These are phyloP conservation scores for Crocuta crocuta DNA, from an alignment of 2,113 vertebrate species.

Conservation along the genomic window DNA sequence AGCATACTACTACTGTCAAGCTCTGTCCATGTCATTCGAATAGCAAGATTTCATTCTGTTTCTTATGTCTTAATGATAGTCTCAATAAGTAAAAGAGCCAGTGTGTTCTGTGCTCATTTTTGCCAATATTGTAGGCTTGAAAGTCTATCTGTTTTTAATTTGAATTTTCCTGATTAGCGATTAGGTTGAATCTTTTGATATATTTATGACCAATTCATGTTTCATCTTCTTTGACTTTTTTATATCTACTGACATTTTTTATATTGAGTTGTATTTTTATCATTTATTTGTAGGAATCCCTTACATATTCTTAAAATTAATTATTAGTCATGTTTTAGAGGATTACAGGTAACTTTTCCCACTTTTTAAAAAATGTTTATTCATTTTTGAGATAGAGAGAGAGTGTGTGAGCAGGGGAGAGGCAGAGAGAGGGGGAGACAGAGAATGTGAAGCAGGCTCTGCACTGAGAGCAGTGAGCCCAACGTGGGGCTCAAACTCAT, in stretches of 20 bases:
- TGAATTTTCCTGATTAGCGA: neutral
- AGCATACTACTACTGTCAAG: neutral
- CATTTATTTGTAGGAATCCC: neutral
- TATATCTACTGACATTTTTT: neutral
- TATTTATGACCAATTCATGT: neutral
- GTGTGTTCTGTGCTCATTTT: neutral
- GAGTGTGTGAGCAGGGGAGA: no score
- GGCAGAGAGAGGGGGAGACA: no score
- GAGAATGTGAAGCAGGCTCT: no score
- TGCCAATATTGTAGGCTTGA: neutral
- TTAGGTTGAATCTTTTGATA: neutral
- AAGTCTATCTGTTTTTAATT: neutral
- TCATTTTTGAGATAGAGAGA: no score
- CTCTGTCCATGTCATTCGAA: neutral
- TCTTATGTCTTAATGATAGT: neutral
- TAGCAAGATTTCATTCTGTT: neutral
- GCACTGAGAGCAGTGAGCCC: no score
- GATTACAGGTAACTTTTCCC: neutral
- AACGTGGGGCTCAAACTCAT: no score
- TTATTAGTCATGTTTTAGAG: neutral
- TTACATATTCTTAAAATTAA: neutral
- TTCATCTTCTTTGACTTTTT: neutral
- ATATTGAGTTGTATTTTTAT: neutral
- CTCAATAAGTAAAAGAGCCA: neutral
- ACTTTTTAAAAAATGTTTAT: no score